Evolutionary conservation across 2,113 vertebrate genomes (phyloP).

Genomic region (Neopipo cinnamomea): DNA sequence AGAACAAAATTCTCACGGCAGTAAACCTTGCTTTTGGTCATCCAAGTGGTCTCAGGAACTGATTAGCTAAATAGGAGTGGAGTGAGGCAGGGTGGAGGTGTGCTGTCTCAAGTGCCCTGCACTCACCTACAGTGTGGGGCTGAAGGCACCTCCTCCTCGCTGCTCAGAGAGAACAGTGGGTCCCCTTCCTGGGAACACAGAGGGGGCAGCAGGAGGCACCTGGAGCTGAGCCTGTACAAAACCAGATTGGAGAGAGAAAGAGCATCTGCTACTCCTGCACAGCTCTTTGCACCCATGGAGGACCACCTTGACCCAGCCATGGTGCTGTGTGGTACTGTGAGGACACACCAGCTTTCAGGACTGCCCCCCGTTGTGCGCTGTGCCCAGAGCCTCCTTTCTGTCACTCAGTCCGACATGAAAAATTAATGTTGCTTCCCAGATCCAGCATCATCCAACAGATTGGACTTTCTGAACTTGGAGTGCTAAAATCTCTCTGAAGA

Average conservation of each 20-base stretch:
- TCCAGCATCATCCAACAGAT: not conserved
- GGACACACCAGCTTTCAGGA: not conserved
- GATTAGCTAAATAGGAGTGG: not conserved
- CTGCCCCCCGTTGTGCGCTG: fast-evolving
- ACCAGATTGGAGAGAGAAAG: not conserved
- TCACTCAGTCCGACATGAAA: not conserved
- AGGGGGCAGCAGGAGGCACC: fast-evolving
- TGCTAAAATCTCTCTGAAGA: not conserved
- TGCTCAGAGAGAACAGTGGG: not conserved
- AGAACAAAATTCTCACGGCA: not conserved
- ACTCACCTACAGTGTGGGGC: not conserved
- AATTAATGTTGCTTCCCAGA: not conserved
- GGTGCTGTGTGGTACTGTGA: not conserved
- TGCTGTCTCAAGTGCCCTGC: fast-evolving
- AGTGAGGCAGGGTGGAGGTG: not conserved
- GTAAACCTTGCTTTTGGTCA: not conserved
- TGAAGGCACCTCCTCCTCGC: not conserved
- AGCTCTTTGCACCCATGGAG: not conserved
- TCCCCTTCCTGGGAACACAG: not conserved
- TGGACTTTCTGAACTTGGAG: not conserved
- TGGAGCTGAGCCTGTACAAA: not conserved
- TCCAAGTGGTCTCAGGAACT: not conserved
- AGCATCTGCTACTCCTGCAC: not conserved
- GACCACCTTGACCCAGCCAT: not conserved
- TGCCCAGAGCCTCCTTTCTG: not conserved